Conservation (phyloP, 2,888 invertebrate species). For the Temnothorax rugatulus region DNA sequence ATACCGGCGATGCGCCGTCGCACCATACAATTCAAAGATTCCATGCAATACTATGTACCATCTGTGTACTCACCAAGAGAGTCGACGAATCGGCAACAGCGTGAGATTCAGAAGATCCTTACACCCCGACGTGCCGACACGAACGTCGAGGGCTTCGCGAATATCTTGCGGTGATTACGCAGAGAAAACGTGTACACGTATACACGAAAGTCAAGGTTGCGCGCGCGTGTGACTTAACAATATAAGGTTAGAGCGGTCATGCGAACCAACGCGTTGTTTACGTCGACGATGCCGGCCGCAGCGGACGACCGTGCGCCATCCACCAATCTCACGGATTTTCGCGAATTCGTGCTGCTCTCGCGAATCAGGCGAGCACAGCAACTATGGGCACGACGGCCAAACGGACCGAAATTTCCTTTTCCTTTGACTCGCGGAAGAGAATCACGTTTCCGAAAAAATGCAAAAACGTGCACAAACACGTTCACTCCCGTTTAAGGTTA, state of each 20-base stretch:
- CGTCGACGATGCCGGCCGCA: not conserved
- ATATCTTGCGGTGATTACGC: not conserved
- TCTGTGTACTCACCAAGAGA: not conserved
- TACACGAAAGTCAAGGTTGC: conserved; percentile 80
- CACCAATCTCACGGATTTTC: not conserved
- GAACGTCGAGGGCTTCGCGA: not conserved
- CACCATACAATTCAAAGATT: not conserved
- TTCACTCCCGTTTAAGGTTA: no score
- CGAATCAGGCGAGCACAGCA: not conserved
- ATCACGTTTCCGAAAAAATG: no score
- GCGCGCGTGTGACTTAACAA: conserved; percentile 72
- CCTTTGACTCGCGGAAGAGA: not conserved
- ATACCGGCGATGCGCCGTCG: no score
- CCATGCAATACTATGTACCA: no score
- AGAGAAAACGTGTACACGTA: not conserved
- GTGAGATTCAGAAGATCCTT: not conserved
- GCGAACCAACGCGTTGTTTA: conserved; percentile 27
- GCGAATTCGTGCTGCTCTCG: no score
- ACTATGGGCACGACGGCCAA: not conserved
- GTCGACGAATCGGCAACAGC: not conserved
- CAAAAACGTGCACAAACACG: no score
- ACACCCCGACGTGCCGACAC: not conserved
- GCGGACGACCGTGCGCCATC: not conserved
- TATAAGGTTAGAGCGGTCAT: conserved; percentile 69
- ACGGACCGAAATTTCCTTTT: not conserved